Percentiles rank a stretch among this genome's conserved stretches.
Evolutionary conservation across 2,888 invertebrate species (phyloP).

Genomic region (Nasonia oneida): DNA sequence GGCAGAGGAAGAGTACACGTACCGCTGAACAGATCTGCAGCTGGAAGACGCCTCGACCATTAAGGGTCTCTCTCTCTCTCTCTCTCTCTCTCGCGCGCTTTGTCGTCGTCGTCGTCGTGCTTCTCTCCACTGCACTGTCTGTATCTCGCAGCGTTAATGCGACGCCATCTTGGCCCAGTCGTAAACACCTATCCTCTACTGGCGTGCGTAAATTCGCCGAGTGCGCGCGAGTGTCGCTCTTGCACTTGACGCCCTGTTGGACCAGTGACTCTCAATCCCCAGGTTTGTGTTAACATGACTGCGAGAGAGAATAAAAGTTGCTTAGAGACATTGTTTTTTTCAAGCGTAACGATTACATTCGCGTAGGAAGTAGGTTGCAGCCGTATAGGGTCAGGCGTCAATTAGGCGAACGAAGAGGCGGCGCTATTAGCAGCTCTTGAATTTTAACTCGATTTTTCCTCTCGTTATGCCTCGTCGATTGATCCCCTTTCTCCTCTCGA

Average conservation of each 20-base stretch:
- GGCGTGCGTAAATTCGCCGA: conserved; percentile 69
- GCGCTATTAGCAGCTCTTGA: no score
- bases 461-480: no score
- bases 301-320: background rate
- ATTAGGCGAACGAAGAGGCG: no score
- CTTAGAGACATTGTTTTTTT: background rate
- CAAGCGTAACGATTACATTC: no score
- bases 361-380: no score
- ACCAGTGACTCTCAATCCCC: background rate
- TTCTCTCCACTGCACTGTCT: background rate
- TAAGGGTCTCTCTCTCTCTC: conserved; percentile 2
- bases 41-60: background rate
- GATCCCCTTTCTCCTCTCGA: no score
- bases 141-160: conserved; percentile 18
- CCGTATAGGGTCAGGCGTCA: no score
- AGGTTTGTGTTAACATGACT: background rate
- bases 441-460: no score
- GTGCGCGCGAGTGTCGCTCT: conserved; percentile 59
- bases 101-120: background rate
- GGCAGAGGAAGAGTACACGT: background rate
- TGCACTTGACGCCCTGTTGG: conserved; percentile 53
- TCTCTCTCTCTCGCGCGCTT: background rate
- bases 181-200: conserved; percentile 67
- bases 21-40: background rate
- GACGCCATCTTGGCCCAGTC: conserved; percentile 63